Evolutionary conservation across 2,797 vertebrate species (phyloP), one percentile per base, ranked within the genome.

Genomic region (Vespertilio murinus): DNA sequence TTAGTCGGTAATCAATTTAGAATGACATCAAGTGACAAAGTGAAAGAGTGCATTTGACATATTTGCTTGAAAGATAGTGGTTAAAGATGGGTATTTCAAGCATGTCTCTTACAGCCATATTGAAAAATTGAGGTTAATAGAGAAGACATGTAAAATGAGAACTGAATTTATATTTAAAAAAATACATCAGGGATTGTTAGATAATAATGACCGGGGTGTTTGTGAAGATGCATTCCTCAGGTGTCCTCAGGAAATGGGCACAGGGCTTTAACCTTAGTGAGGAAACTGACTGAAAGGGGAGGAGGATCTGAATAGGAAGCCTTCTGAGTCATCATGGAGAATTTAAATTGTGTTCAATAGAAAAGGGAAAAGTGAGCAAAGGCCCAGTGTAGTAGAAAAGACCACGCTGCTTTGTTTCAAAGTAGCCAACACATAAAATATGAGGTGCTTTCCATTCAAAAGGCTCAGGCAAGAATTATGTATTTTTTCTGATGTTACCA

Each of bases 11-110:
- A 84, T 91, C 91, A 94, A 23, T 97, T 95, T 35, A 90, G 78
- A 86, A 85, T 90, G 96, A 82, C 90, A 95, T 87, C 47, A 69
- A 85, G 35, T 95, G 94, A 89, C 89, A 96, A 94, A 91, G 45
- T 95, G 86, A 96, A 70, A 81, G 54, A 89, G 25, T 71, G 5
- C 59, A 88, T 90, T 95, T 93, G 91, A 90, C 22, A 64, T 54
- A 92, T 38, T 94, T 95, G 25, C 69, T 85, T 94, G 61, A 95
- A 96, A 75, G 88, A 90, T 61, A 65, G 22, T 88, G 49, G 20
- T 88, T 93, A 88, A 94, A 94, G 82, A 86, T 88, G 86, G 38
- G 67, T 89, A 83, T 86, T 90, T 71, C 59, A 45, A 94, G 22
- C 59, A 93, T 65, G 8, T 71, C 17, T 90, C 45, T 73, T 74